Percentiles rank a stretch among this genome's conserved stretches.
Conservation (phyloP, 2,113 vertebrate species). For the Barbus barbus region DNA sequence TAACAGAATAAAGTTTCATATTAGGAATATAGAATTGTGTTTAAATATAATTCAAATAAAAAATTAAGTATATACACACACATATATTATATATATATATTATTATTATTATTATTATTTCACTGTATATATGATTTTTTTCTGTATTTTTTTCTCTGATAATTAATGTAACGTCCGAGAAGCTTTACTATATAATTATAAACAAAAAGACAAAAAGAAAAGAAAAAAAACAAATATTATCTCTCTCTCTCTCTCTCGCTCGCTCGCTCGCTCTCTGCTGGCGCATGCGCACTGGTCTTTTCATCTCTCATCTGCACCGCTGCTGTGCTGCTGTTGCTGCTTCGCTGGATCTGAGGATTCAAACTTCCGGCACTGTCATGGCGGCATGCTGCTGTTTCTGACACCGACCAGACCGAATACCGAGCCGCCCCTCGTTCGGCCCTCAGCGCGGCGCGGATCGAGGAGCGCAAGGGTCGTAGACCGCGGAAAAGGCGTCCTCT, state of each 20-base stretch:
- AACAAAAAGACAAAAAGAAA: no score
- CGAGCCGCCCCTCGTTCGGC: slow-evolving; percentile 53
- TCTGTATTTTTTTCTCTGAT: no score
- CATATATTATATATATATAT: no score
- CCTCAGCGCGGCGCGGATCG: slow-evolving; percentile 17
- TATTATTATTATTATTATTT: no score
- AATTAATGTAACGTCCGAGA: no score
- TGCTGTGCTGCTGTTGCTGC: slow-evolving; percentile 29
- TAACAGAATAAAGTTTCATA: no score
- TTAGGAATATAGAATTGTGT: no score
- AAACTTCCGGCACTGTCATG: slow-evolving; percentile 97
- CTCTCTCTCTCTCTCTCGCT: background rate
- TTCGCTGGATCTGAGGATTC: slow-evolving; percentile 57
- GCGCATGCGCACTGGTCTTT: slow-evolving; percentile 22
- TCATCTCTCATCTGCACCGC: slow-evolving; percentile 29
- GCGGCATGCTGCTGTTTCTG: slow-evolving; percentile 82
- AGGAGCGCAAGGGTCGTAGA: slow-evolving; percentile 57
- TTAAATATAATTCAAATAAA: no score
- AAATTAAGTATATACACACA: no score
- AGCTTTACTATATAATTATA: no score
- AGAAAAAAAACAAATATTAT: no score
- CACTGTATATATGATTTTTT: no score
- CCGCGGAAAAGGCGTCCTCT: slow-evolving; percentile 44
- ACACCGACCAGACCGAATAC: slow-evolving; percentile 68
- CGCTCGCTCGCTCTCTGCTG: background rate